Percentiles rank a stretch among this genome's conserved stretches.
Conservation (phyloP, 2,113 vertebrate species). For the Pedionomus torquatus region DNA sequence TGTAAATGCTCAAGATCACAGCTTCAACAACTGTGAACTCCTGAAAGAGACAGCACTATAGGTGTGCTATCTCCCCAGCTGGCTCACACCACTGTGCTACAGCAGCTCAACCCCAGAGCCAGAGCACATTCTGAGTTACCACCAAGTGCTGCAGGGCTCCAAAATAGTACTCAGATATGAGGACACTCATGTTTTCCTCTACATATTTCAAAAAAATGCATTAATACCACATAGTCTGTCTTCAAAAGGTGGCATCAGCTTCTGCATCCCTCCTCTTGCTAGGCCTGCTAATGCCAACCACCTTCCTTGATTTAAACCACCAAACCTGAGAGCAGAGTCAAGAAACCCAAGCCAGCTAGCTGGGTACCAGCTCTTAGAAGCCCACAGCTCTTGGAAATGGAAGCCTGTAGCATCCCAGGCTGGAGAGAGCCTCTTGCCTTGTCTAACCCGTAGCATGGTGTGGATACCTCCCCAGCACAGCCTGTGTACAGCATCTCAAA, state of each 20-base stretch:
- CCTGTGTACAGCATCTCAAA: background rate
- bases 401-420: background rate
- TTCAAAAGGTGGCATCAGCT: background rate
- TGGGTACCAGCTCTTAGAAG: background rate
- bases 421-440: background rate
- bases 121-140: background rate
- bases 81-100: background rate
- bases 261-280: background rate
- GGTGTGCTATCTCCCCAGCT: background rate
- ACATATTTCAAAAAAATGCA: background rate
- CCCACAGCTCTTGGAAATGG: background rate
- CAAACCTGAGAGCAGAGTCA: background rate
- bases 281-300: background rate
- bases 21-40: background rate
- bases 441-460: rapidly evolving
- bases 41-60: background rate
- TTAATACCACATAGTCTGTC: background rate
- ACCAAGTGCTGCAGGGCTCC: background rate
- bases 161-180: background rate
- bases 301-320: background rate
- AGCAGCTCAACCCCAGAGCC: background rate
- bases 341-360: background rate
- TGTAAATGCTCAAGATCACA: background rate
- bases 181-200: background rate
- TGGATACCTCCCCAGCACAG: background rate